These are phyloP conservation scores for Synanthedon tipuliformis DNA, from an alignment of 2,888 invertebrate species.

Conservation along the genomic window DNA sequence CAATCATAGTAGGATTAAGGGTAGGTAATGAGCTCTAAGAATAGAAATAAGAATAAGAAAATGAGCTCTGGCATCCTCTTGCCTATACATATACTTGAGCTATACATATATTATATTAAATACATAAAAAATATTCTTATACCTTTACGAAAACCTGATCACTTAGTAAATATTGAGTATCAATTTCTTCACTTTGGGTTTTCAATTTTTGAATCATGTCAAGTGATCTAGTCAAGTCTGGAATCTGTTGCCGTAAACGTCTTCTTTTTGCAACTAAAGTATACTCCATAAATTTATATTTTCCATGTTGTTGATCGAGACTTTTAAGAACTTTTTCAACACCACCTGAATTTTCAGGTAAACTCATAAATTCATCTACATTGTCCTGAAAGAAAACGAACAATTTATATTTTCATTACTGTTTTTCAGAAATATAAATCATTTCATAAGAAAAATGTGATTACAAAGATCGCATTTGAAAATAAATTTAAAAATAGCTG, in stretches of 20 bases:
- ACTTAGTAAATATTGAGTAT: slow-evolving; percentile 91
- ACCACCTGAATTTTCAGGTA: slow-evolving; percentile 82
- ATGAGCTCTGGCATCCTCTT: no score
- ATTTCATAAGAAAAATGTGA: no score
- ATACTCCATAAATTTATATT: slow-evolving; percentile 97
- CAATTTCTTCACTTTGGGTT: slow-evolving; percentile 81
- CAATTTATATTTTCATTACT: not conserved
- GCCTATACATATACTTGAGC: no score
- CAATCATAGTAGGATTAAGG: no score
- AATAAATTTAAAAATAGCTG: no score
- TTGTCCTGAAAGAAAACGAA: slow-evolving; percentile 77
- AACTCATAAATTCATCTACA: slow-evolving; percentile 92
- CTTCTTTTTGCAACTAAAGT: slow-evolving; percentile 89
- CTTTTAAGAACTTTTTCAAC: slow-evolving; percentile 87
- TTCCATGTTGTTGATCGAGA: slow-evolving; percentile 93
- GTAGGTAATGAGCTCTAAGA: no score
- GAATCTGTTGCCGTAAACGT: slow-evolving; percentile 90
- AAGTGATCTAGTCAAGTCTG: slow-evolving; percentile 91
- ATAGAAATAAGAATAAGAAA: no score
- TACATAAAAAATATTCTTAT: slow-evolving; percentile 1
- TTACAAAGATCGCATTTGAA: no score
- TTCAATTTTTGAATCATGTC: slow-evolving; percentile 92
- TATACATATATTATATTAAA: no score
- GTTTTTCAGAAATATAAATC: no score
- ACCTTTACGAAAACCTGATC: slow-evolving; percentile 87